phyloP scores from a whole-genome alignment of 30 jellyfish, hydroid and myxozoan genomes.

The Pseudorhiza aurosa region DNA sequence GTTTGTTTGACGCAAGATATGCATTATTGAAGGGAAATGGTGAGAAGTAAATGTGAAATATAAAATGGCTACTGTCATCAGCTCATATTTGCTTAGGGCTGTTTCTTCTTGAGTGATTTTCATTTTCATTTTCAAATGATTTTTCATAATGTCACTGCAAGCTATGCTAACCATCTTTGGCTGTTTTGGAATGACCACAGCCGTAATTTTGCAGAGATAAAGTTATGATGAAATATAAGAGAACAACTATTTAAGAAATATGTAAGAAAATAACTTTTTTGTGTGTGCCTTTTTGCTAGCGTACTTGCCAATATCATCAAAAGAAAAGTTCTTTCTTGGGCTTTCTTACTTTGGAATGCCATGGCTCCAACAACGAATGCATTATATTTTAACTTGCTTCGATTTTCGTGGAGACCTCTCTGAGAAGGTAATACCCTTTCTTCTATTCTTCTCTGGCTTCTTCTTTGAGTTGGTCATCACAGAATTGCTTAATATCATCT shows the following conservation, averaged over 20 bases:
- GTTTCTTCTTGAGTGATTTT: no score
- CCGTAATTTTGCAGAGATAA: no score
- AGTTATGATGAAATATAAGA: no score
- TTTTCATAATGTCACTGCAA: no score
- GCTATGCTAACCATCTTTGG: no score
- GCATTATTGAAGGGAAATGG: conserved; percentile 11
- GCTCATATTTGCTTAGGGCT: neutral
- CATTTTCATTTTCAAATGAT: no score
- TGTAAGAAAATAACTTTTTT: no score
- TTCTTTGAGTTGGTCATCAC: no score
- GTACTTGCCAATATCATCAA: conserved; percentile 5
- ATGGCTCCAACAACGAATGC: conserved; percentile 45
- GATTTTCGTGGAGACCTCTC: neutral
- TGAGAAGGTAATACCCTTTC: neutral
- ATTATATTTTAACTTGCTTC: conserved; percentile 17
- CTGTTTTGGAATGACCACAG: no score
- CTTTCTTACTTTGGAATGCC: conserved; percentile 6
- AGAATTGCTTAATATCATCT: no score
- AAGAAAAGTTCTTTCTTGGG: conserved; percentile 29
- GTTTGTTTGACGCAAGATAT: conserved; percentile 54
- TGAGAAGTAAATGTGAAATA: neutral
- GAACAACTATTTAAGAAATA: no score
- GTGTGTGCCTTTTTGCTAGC: no score
- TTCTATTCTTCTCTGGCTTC: neutral
- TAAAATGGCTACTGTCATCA: neutral